Evolutionary conservation across 1,140 invertebrate genomes (phyloP), one percentile per base, ranked within the genome.

Genomic region (Pseudomyrmex cubaensis): DNA sequence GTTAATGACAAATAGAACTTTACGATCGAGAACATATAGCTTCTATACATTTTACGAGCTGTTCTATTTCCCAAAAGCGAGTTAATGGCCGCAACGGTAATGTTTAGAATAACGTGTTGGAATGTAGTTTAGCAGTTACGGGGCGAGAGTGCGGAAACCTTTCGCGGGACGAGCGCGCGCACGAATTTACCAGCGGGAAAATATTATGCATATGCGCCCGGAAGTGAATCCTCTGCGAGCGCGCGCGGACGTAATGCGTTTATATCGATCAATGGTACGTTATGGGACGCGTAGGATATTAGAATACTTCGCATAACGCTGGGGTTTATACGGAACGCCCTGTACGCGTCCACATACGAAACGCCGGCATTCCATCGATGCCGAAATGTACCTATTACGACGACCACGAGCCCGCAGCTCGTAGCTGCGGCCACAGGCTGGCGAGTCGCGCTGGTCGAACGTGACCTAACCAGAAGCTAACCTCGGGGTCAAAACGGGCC

Each of bases 291-390:
- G 84, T 80, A 88, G 76, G 87, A 91, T 93, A 92, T 92, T 93
- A 93, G 92, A 93, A 93, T 93, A 84, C 83, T 88, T 77, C 69
- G 90, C 90, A 93, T 93, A 90, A 90, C 90, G 78, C 25, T 77
- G 85, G 69, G 77, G 89, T 89, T 91, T 91, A 90, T 88, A 86
- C 85, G 69, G 84, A 63, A 67, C 73, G 56, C 44, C 69, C 62
- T 57, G 76, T 83, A 69, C 73, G 86, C 63, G 83, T 82, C 78
- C 84, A 87, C 89, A 76, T 76, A 86, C 85, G 87, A 76, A 77
- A 82, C 70, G 77, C 63, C 82, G 75, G 83, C 86, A 87, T 91
- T 86, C 90, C 90, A 90, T 90, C 86, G 86, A 91, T 91, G 89
- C 87, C 88, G 75, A 84, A 91, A 91, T 91, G 87, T 90, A 90